Conservation (phyloP, 2,888 invertebrate genomes). For the Pocota personata region DNA sequence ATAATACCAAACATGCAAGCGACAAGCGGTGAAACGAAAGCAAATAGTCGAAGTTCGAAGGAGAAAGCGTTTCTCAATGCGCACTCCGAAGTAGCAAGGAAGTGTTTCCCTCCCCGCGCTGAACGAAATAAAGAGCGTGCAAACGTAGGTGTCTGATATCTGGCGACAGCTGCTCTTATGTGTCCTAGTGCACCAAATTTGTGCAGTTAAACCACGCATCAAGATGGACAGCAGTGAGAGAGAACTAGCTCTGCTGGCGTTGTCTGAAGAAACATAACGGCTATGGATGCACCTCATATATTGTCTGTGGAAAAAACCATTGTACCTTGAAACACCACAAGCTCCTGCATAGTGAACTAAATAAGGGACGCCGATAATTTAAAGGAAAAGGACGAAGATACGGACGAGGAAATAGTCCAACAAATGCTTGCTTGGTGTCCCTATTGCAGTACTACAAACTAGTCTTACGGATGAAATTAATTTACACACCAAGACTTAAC, state of each 20-base stretch:
- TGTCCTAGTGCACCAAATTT: neutral
- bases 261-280: too few relatives aligned
- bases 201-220: neutral
- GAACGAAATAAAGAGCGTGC: neutral
- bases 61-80: neutral
- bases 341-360: too few relatives aligned
- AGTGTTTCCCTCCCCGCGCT: neutral
- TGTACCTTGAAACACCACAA: constrained; percentile 22
- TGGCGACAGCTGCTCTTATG: neutral
- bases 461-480: too few relatives aligned
- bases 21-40: neutral
- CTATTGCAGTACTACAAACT: too few relatives aligned
- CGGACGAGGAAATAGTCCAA: too few relatives aligned
- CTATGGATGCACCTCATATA: neutral
- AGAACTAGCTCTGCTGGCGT: constrained; percentile 10
- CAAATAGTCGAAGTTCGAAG: neutral
- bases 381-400: too few relatives aligned
- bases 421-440: too few relatives aligned
- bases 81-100: too few relatives aligned
- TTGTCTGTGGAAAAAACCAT: neutral
- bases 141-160: neutral
- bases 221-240: neutral
- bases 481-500: too few relatives aligned
- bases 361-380: too few relatives aligned
- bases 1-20: neutral